Conservation (phyloP, 2,113 vertebrate species). For the Plectropomus leopardus region DNA sequence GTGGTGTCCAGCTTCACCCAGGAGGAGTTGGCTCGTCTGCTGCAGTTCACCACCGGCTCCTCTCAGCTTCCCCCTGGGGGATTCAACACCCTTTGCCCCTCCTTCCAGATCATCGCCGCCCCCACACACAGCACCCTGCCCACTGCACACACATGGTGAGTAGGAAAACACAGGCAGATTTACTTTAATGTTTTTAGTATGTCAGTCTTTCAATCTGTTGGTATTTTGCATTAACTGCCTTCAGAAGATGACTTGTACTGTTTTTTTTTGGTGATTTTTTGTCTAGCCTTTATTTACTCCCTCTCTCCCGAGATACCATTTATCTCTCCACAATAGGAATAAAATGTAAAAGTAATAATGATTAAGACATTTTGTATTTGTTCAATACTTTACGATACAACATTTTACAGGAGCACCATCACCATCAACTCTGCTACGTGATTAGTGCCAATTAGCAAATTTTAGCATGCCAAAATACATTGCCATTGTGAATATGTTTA, state of each 20-base stretch:
- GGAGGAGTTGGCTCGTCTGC: slow-evolving; percentile 95
- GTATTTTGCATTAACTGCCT: no score
- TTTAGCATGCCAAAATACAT: background rate
- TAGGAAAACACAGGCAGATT: slow-evolving; percentile 14
- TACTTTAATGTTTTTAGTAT: no score
- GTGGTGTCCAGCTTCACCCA: slow-evolving; percentile 98
- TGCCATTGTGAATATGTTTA: no score
- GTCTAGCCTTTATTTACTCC: background rate
- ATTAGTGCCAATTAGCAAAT: background rate
- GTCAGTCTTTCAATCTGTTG: no score
- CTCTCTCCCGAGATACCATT: background rate
- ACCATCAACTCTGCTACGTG: background rate
- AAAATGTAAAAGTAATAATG: background rate
- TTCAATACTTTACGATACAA: background rate
- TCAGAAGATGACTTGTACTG: no score
- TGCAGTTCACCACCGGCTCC: slow-evolving; percentile 98
- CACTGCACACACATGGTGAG: slow-evolving; percentile 98
- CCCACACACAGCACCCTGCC: slow-evolving; percentile 97
- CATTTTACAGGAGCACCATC: background rate
- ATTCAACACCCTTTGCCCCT: slow-evolving; percentile 96
- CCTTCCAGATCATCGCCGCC: slow-evolving; percentile 98
- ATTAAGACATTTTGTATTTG: background rate
- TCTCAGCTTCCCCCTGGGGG: slow-evolving; percentile 97
- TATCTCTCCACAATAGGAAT: no score
- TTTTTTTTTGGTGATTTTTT: no score